A percentile compares a stretch with the other conserved stretches of the same genome.
Conservation (phyloP, 2,888 invertebrate genomes). For the Stomorhina lunata region DNA sequence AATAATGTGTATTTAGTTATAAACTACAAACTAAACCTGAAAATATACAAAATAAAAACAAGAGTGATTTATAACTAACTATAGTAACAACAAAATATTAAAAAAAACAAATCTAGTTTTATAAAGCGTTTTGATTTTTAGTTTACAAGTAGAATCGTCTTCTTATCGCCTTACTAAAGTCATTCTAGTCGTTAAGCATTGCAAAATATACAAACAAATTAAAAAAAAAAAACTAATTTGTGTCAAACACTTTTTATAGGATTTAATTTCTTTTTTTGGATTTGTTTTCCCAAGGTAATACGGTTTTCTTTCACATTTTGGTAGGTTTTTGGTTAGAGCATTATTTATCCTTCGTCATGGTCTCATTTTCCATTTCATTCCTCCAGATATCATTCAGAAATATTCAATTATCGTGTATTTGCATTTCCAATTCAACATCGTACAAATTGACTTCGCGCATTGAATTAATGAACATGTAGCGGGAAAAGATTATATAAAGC, state of each 20-base stretch:
- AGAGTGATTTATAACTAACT: conserved; percentile 29
- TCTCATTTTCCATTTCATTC: neutral
- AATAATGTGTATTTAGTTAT: neutral
- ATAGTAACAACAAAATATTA: conserved; percentile 45
- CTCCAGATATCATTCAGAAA: neutral
- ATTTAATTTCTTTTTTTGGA: conserved; percentile 39
- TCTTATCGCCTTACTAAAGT: neutral
- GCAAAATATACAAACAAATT: conserved; percentile 3
- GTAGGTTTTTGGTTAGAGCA: conserved; percentile 32
- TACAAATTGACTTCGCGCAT: conserved; percentile 87
- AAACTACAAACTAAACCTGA: conserved; percentile 45
- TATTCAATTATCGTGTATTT: conserved; percentile 82
- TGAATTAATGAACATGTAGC: conserved; percentile 95
- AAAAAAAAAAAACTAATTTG: conserved; percentile 6
- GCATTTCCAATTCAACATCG: conserved; percentile 89
- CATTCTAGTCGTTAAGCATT: neutral
- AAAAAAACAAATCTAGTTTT: conserved; percentile 14
- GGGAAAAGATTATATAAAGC: conserved; percentile 92
- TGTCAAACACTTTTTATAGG: conserved; percentile 44
- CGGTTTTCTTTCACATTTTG: conserved; percentile 33
- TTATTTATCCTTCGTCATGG: conserved; percentile 5
- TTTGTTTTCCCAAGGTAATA: conserved; percentile 51
- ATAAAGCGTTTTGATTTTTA: conserved; percentile 51
- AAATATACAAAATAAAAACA: conserved; percentile 40
- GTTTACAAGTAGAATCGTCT: conserved; percentile 49